Evolutionary conservation across 2,888 invertebrate species (phyloP).

Genomic region (Himalopsyche kuldschensis): DNA sequence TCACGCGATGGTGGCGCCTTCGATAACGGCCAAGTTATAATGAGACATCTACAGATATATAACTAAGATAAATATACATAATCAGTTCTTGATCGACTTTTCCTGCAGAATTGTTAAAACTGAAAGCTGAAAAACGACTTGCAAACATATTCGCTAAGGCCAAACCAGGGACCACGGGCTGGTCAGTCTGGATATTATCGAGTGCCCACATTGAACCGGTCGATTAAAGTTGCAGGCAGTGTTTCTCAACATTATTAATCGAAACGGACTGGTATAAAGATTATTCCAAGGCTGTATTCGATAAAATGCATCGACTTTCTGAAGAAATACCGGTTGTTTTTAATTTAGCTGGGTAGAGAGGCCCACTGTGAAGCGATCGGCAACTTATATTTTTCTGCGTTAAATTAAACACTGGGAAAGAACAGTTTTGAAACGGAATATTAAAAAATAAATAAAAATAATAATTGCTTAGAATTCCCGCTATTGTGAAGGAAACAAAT

Average conservation of each 20-base stretch:
- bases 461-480: no score
- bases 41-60: no score
- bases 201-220: background rate
- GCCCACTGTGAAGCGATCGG: background rate
- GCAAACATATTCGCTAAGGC: background rate
- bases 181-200: background rate
- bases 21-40: no score
- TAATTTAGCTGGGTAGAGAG: background rate
- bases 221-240: background rate
- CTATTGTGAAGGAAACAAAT: no score
- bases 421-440: no score
- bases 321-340: background rate
- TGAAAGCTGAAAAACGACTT: no score
- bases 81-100: no score
- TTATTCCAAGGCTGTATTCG: background rate
- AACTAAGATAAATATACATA: no score
- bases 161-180: background rate
- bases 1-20: no score
- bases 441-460: no score
- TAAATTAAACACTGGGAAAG: no score
- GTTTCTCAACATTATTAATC: background rate
- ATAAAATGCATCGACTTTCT: background rate
- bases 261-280: background rate
- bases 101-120: no score
- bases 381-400: background rate